Evolutionary conservation across 1,140 invertebrate genomes (phyloP).

Genomic region (Drosophila triauraria): DNA sequence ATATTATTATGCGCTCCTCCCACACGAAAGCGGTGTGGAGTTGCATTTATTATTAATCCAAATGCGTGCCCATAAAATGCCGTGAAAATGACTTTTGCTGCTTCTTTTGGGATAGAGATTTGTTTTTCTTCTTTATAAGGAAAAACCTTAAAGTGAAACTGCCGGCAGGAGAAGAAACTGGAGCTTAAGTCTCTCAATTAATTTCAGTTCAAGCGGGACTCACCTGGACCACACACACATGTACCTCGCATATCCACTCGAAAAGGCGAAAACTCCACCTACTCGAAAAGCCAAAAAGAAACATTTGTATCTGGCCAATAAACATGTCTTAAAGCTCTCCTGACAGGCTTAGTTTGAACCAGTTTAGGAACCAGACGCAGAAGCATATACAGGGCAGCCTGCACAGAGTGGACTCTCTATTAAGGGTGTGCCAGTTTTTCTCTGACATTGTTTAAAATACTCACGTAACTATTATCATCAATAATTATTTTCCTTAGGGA

Average conservation of each 20-base stretch:
- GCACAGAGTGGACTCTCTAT: no score
- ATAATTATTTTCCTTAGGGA: no score
- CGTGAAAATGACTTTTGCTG: constrained; percentile 50
- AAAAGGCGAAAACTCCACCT: constrained; percentile 19
- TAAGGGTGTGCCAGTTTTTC: no score
- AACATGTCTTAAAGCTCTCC: constrained; percentile 73
- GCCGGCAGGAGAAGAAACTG: not conserved
- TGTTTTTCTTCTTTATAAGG: constrained; percentile 11
- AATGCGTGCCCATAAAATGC: constrained; percentile 62
- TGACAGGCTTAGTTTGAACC: constrained; percentile 52
- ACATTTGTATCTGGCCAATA: constrained; percentile 63
- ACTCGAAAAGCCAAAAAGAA: constrained; percentile 30
- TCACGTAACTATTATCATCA: no score
- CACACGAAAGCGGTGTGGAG: constrained; percentile 10
- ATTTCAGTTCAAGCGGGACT: constrained; percentile 4
- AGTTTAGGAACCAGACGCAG: constrained; percentile 44
- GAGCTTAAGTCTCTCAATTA: constrained; percentile 17
- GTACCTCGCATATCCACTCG: not conserved
- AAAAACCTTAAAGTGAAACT: constrained; percentile 18
- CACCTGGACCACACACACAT: constrained; percentile 3
- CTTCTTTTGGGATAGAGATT: constrained; percentile 5
- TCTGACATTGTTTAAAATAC: no score
- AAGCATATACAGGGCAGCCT: not conserved
- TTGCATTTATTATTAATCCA: constrained; percentile 74
- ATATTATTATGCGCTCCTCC: constrained; percentile 33